Conservation (phyloP, 2,797 vertebrate species). For the Lepilemur septentrionalis region DNA sequence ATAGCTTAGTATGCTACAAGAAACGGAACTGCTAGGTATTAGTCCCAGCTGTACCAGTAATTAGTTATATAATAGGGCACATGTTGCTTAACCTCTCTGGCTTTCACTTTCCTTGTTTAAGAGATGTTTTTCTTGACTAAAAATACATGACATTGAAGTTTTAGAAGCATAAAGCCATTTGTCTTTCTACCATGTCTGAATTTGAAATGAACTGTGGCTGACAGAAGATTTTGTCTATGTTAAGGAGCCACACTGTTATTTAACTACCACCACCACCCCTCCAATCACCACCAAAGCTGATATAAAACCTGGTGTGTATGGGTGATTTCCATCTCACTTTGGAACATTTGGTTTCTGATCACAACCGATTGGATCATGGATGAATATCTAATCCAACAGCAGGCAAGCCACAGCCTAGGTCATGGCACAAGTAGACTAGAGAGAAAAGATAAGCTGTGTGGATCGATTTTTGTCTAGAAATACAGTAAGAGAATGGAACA, state of each 20-base stretch:
- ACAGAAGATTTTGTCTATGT: background rate
- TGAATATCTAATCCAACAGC: background rate
- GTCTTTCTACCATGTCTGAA: background rate
- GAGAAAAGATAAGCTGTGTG: background rate
- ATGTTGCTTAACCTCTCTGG: background rate
- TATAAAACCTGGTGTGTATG: background rate
- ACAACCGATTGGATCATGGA: background rate
- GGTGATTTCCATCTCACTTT: background rate
- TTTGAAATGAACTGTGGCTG: background rate
- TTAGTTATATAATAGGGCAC: background rate
- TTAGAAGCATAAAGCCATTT: background rate
- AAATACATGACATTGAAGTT: background rate
- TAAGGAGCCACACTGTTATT: background rate
- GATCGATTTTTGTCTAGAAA: background rate
- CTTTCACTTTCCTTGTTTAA: background rate
- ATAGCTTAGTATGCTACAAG: background rate
- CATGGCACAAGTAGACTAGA: background rate
- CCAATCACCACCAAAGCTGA: background rate
- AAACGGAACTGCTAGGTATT: background rate
- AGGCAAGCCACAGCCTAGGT: background rate
- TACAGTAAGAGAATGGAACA: background rate
- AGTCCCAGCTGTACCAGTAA: background rate
- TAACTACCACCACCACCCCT: background rate
- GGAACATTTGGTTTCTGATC: background rate
- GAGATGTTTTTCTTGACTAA: constrained; percentile 4